A percentile compares a stretch with the other conserved stretches of the same genome.
These are phyloP conservation scores for Parapristionchus giblindavisi DNA, from an alignment of 2,888 invertebrate genomes.

Conservation along the genomic window DNA sequence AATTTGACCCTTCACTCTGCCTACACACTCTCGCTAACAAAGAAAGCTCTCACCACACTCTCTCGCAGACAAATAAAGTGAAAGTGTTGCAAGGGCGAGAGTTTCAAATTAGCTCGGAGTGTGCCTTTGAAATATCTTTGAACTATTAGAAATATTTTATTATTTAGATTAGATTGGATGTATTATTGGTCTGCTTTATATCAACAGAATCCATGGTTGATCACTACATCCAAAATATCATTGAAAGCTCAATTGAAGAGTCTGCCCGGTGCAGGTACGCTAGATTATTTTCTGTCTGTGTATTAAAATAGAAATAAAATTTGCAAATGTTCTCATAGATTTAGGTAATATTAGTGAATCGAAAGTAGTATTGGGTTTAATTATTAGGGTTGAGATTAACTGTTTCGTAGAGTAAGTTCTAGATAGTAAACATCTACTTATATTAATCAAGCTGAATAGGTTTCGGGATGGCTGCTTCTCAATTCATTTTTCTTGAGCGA, in stretches of 20 bases:
- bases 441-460: slow-evolving; percentile 64
- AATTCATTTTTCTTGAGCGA: slow-evolving; percentile 84
- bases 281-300: neutral
- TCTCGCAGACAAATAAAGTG: too few species aligned
- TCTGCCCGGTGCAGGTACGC: slow-evolving; percentile 83
- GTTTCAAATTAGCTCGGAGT: too few species aligned
- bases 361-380: neutral
- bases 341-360: neutral
- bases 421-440: neutral
- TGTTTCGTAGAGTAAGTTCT: neutral
- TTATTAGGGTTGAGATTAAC: neutral
- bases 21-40: too few species aligned
- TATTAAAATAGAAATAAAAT: neutral
- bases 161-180: slow-evolving; percentile 83
- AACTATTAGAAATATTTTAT: neutral
- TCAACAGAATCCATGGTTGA: slow-evolving; percentile 76
- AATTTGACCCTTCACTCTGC: too few species aligned
- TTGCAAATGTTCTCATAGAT: neutral
- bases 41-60: too few species aligned
- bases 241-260: slow-evolving; percentile 84
- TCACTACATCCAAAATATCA: slow-evolving; percentile 79
- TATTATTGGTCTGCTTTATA: slow-evolving; percentile 86
- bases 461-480: slow-evolving; percentile 85
- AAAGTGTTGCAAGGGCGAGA: too few species aligned
- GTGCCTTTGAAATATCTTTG: too few species aligned